phyloP scores from a whole-genome alignment of 2,888 invertebrate genomes.

The Opisthograptis luteolata region DNA sequence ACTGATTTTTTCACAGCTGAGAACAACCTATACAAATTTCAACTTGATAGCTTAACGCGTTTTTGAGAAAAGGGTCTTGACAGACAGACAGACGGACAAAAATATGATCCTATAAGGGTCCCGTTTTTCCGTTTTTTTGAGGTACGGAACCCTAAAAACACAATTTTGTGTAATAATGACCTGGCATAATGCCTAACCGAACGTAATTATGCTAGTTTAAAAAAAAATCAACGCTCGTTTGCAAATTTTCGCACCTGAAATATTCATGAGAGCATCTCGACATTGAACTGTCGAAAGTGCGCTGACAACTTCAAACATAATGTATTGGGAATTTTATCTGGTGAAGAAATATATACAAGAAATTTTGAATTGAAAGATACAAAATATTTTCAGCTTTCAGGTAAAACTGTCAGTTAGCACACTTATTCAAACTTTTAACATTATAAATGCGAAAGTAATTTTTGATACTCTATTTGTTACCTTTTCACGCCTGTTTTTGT shows the following conservation, averaged over 20 bases:
- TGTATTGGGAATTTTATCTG: conserved; percentile 20
- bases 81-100: too few species aligned
- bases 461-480: too few species aligned
- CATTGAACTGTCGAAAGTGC: conserved; percentile 35
- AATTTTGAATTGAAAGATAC: conserved; percentile 7
- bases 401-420: conserved; percentile 28
- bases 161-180: conserved; percentile 43
- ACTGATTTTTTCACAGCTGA: too few species aligned
- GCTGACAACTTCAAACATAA: conserved; percentile 15
- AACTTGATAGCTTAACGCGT: too few species aligned
- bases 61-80: too few species aligned
- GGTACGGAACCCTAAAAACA: too few species aligned
- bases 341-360: conserved; percentile 11
- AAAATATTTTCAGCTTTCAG: conserved; percentile 21
- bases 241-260: conserved; percentile 43
- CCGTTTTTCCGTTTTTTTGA: too few species aligned
- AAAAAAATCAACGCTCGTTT: conserved; percentile 33
- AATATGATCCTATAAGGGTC: too few species aligned
- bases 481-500: too few species aligned
- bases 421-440: too few species aligned
- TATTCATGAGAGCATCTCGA: not conserved
- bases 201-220: conserved; percentile 43
- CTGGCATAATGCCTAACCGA: conserved; percentile 51
- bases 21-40: too few species aligned
- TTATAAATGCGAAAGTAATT: too few species aligned